Evolutionary conservation across 2,797 vertebrate species (phyloP).

Genomic region (Diplodus puntazzo): DNA sequence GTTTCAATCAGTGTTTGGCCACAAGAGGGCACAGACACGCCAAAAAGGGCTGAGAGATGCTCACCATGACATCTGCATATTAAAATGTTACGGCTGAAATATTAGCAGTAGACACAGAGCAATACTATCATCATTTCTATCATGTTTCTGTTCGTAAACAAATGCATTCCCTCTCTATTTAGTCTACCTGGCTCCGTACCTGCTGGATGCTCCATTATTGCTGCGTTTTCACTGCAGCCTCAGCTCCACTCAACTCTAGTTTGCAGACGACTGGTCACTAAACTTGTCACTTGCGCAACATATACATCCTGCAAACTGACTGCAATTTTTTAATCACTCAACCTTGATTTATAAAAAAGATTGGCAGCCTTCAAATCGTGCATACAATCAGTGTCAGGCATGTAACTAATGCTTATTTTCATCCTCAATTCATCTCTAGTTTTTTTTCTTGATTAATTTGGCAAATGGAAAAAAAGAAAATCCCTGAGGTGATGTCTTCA

Average conservation of each 20-base stretch:
- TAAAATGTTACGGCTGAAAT: neutral
- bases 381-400: neutral
- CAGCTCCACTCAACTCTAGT: too few species aligned
- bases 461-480: neutral
- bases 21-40: constrained; percentile 3
- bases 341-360: too few species aligned
- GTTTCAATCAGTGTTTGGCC: neutral
- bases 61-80: neutral
- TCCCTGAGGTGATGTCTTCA: too few species aligned
- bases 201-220: neutral
- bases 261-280: too few species aligned
- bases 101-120: neutral
- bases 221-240: too few species aligned
- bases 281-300: too few species aligned
- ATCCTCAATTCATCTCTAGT: neutral
- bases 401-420: neutral
- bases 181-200: too few species aligned
- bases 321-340: too few species aligned
- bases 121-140: neutral
- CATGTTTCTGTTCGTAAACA: neutral
- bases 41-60: neutral
- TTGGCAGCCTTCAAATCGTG: too few species aligned
- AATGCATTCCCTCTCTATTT: neutral
- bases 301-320: too few species aligned
- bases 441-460: neutral